A percentile compares a stretch with the other conserved stretches of the same genome.
phyloP scores from a whole-genome alignment of 53 echinoderm and acorn worm species.

The Crossaster papposus region DNA sequence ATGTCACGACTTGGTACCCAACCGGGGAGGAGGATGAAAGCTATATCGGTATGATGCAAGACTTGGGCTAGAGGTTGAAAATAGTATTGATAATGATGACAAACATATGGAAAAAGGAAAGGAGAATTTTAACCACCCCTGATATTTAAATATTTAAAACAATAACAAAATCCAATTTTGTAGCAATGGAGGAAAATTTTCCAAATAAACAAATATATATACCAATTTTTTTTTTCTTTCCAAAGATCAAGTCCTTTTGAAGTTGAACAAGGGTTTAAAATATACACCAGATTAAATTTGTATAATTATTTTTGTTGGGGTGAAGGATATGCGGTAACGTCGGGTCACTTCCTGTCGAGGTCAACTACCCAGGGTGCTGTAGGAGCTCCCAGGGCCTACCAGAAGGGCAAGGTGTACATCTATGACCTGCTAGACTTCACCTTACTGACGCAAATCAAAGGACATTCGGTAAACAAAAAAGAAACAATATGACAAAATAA shows the following conservation, averaged over 20 bases:
- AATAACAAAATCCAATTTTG: too few relatives aligned
- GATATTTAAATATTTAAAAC: too few relatives aligned
- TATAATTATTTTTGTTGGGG: neutral
- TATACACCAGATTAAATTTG: neutral
- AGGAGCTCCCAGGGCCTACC: conserved; percentile 96
- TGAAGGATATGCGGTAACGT: conserved; percentile 90
- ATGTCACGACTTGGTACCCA: conserved; percentile 79
- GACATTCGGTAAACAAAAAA: conserved; percentile 73
- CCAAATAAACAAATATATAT: too few relatives aligned
- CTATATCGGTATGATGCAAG: conserved; percentile 78
- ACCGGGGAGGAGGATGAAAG: conserved; percentile 89
- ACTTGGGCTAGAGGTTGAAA: neutral
- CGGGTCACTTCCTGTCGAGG: conserved; percentile 81
- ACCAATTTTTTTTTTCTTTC: too few relatives aligned
- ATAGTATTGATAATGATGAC: neutral
- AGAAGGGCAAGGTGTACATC: conserved; percentile 87
- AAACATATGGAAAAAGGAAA: too few relatives aligned
- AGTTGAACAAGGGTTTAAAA: neutral
- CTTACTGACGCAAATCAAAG: conserved; percentile 64
- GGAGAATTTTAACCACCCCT: too few relatives aligned
- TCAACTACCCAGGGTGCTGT: conserved; percentile 76
- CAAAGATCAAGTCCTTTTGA: too few relatives aligned
- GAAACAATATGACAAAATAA: neutral
- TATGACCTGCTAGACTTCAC: conserved; percentile 82
- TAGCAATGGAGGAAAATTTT: too few relatives aligned